Evolutionary conservation across 1,140 invertebrate genomes (phyloP), one percentile per base, ranked within the genome.

Genomic region (Aphelenchoides fujianensis): DNA sequence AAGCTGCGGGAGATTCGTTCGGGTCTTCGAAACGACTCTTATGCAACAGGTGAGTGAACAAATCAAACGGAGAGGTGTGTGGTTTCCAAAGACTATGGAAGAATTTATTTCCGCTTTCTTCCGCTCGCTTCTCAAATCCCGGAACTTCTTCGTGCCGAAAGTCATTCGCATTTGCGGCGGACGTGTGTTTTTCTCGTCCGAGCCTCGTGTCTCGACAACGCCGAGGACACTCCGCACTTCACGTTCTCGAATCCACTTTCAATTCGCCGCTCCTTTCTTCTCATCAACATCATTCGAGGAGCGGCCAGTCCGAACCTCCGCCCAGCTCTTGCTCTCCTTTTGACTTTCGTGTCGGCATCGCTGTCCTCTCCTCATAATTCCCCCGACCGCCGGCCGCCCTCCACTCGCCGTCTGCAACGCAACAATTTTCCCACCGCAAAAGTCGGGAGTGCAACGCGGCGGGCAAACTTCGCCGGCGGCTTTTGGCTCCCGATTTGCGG

Each of bases 11-110:
- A 36, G 27, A 78, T 80, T 35, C 68, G 23, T 35, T 71, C 69
- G 30, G 28, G 31, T 23, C 63, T 77, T 28, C 69, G 64, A 52
- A 81, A 81, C 52, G 78, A 77, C 34, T 71, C 71, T n/a, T 81
- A 81, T 67, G 79, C 79, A 16, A 80, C 71, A n/a, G 77, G 76
- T 74, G 23, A 55, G 71, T 31, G n/a, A n/a, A n/a, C n/a, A n/a
- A n/a, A n/a, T n/a, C n/a, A n/a, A n/a, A n/a, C n/a, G n/a, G n/a
- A n/a, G n/a, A n/a, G n/a, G n/a, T n/a, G n/a, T n/a, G n/a, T n/a
- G n/a, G n/a, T n/a, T n/a, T n/a, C n/a, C n/a, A n/a, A n/a, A n/a
- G n/a, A n/a, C n/a, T n/a, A n/a, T n/a, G n/a, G n/a, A n/a, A n/a
- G n/a, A 48, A 48, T 48, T 48, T 16, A 48, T 48, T 23, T 48